Evolutionary conservation across 2,797 vertebrate genomes (phyloP), one percentile per base, ranked within the genome.

Genomic region (Microctenopoma stevenorrisi): DNA sequence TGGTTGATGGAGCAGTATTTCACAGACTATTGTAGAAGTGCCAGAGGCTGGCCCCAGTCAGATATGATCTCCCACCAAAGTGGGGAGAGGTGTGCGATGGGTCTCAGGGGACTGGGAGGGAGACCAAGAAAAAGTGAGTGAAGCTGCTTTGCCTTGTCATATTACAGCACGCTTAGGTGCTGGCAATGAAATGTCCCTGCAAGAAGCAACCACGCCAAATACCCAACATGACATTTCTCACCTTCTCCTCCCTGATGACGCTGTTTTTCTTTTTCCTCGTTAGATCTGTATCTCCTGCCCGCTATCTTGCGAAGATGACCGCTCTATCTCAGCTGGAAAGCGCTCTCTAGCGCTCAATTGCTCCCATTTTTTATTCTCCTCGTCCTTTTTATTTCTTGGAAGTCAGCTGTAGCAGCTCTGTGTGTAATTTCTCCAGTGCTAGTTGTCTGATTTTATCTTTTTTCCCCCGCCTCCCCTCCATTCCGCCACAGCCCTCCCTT

Each of bases 1-100:
- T 91, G 81, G 79, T 89, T 89, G 88, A 91, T 89, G 91, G 90
- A 91, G 83, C 85, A 75, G 79, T 86, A 85, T 87, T 91, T 89
- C 88, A 83, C 82, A 65, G 79, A 52, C 76, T 76, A 84, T 85
- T 88, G 85, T 87, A 59, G 62, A 72, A 76, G 81, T 79, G 85
- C 80, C 77, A 79, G 82, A 70, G 82, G 86, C 82, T 58, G 14
- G 63, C 75, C 78, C 33, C 72, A 54, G 80, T 88, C 85, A 78
- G 83, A 88, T 91, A 87, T 84, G 70, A 91, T 91, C 89, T 88
- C 72, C 74, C 68, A 72, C 79, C 82, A 81, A 75, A 89, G 82
- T 68, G 72, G 60, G 70, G 68, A 67, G 64, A 63, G 74, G 68
- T 72, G 79, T 79, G 78, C 49, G 11, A 52, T 54, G 69, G 54